Evolutionary conservation across 2,113 vertebrate species (phyloP).

Genomic region (Nothobranchius furzeri): DNA sequence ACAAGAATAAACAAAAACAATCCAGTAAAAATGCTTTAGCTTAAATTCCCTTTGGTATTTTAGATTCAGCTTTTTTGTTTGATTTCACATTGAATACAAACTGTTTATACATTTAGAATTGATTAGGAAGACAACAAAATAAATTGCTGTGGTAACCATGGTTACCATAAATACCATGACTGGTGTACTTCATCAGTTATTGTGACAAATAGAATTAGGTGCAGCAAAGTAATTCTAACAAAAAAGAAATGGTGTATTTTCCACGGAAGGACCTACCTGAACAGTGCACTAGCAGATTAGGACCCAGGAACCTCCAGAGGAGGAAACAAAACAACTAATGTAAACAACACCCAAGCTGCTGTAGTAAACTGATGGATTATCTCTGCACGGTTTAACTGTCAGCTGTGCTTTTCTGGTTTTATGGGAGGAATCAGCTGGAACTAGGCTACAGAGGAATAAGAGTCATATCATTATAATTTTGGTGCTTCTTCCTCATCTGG

Average conservation of each 20-base stretch:
- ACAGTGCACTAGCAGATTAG: not conserved
- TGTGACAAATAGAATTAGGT: not conserved
- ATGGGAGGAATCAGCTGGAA: conserved; percentile 8
- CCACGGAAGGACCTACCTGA: not conserved
- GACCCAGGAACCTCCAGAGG: not conserved
- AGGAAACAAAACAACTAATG: not conserved
- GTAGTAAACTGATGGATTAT: conserved; percentile 6
- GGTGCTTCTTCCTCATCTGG: conserved; percentile 52
- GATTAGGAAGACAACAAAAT: not conserved
- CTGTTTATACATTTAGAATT: not conserved
- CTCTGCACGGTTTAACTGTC: conserved; percentile 5
- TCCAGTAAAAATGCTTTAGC: too few species aligned
- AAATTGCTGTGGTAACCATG: not conserved
- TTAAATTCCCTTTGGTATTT: not conserved
- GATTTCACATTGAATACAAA: not conserved
- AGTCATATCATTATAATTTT: conserved; percentile 34
- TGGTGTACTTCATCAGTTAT: not conserved
- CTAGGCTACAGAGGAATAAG: conserved; percentile 15
- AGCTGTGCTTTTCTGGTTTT: conserved; percentile 16
- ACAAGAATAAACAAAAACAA: too few species aligned
- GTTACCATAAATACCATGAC: not conserved
- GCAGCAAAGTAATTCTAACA: not conserved
- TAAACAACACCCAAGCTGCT: not conserved
- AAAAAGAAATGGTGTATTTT: conserved; percentile 2
- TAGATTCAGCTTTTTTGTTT: not conserved